Base-by-base conservation (phyloP, 1,140 invertebrate species). In the Eriocheir sinensis region DNA sequence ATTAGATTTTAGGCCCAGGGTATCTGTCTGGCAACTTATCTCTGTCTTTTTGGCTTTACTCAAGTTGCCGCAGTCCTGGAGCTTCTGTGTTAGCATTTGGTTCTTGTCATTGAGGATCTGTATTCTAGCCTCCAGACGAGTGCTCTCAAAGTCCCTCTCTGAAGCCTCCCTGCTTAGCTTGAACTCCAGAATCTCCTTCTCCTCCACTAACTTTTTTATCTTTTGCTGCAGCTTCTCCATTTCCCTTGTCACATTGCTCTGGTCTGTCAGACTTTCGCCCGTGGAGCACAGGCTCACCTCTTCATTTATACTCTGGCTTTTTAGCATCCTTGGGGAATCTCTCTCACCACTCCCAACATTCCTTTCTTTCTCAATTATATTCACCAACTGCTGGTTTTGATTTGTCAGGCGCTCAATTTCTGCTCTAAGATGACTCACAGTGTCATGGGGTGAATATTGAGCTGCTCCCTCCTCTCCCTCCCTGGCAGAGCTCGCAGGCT, bases 111-210 rank as follows among this genome's bases (percentile, higher is more conserved):
- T 86, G 15, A 94, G 90, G 6, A 92, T 88, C 40, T 72, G 80
- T 86, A 94, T 94, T 44, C 90, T 41, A 41, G 94, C 94, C 88
- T 94, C 94, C 34, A 94, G 94, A 38, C 90, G 91, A 30, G 94
- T 80, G 60, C 81, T 53, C 41, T 94, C 94, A 21, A 86, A 60
- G 80, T 94, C 94, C 80, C 94, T 91, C 81, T 85, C 89, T 30
- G 89, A 91, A 80, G 81, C 81, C 92, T 94, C 94, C 27, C 85
- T 85, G 44, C 36, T 92, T 21, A 94, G 94, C 72, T 92, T 94
- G 60, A 32, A 60, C 21, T 86, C 86, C n/a, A 94, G 89, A 12
- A 86, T 79, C 30, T 94, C 48, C 72, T 88, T 94, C 21, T 94
- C 94, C 41, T 91, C 83, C 30, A 4, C 41, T 15, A 94, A 86